These are phyloP conservation scores for Delphinapterus leucas DNA, from an alignment of 2,113 vertebrate genomes.

Conservation along the genomic window DNA sequence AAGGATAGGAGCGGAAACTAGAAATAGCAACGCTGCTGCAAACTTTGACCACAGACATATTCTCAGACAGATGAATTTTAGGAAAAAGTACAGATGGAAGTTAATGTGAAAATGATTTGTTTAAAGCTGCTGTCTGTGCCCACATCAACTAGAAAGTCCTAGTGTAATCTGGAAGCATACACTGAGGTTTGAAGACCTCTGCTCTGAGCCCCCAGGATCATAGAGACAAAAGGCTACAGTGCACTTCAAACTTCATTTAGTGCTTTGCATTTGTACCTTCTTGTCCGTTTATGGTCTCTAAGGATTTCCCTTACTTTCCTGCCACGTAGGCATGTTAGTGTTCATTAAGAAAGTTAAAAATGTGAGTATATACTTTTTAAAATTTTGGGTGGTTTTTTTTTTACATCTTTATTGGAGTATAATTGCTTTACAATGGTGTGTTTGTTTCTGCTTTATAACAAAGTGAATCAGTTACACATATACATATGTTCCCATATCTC, in stretches of 20 bases:
- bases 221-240: background rate
- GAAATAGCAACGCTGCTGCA: background rate
- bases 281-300: background rate
- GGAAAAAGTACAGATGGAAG: background rate
- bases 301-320: background rate
- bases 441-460: too few species aligned
- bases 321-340: background rate
- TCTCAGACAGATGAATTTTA: background rate
- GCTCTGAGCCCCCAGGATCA: background rate
- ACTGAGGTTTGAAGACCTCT: background rate
- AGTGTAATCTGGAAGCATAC: background rate
- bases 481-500: too few species aligned
- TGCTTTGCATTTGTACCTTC: background rate
- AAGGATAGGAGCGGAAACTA: background rate
- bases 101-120: background rate
- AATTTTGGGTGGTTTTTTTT: background rate
- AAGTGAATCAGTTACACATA: too few species aligned
- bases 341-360: background rate
- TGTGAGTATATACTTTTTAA: background rate
- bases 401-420: too few species aligned
- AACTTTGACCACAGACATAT: background rate
- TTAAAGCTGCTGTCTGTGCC: background rate
- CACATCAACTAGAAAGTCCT: background rate
- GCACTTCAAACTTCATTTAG: background rate
- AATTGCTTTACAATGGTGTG: too few species aligned